Evolutionary conservation across 2,797 vertebrate species (phyloP), one percentile per base, ranked within the genome.

Genomic region (Taenioides sp.): DNA sequence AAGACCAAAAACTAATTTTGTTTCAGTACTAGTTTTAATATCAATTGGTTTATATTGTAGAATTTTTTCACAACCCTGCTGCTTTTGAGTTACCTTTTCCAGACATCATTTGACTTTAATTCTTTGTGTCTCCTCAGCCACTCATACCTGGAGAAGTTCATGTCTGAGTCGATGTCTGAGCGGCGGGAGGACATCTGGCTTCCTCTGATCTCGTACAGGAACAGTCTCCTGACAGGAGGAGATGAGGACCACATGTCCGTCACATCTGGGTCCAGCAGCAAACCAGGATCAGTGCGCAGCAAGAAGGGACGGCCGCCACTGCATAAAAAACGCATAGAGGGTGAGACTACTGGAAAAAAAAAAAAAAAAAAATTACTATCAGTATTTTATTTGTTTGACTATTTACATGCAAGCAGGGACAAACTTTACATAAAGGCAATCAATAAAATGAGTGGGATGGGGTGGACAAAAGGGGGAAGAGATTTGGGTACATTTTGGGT

Each of bases 151-250:
- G 98, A 99, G 91, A 99, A 99, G 91, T 99, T 99, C 86, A 96
- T 99, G 92, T 96, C 96, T 0, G 98, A 99, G 79, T 96, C 98
- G 9, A 99, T 99, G 98, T 97, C 97, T 89, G 98, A 99, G 90
- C 95, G 98, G 25, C 94, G 98, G 63, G 98, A 99, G 91, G 98
- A 99, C 28, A 96, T 99, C 3, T 99, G 98, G 98, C 95, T 99
- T 80, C 98, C 98, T 2, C 95, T 99, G 23, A 99, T 99, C 83
- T 98, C 98, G 65, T 99, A 99, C 79, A 94, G 98, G 87, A 99
- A 99, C 93, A 99, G 98, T 0, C 88, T 99, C 80, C 95, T 98
- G 71, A 99, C 98, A 0, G 98, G 98, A 0, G 97, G 97, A 1
- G 93, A 94, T 37, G 98, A 97, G 7, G 97, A 99, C 82, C 95